These are phyloP conservation scores for Tholera decimalis DNA, from an alignment of 2,888 invertebrate species.

Conservation along the genomic window DNA sequence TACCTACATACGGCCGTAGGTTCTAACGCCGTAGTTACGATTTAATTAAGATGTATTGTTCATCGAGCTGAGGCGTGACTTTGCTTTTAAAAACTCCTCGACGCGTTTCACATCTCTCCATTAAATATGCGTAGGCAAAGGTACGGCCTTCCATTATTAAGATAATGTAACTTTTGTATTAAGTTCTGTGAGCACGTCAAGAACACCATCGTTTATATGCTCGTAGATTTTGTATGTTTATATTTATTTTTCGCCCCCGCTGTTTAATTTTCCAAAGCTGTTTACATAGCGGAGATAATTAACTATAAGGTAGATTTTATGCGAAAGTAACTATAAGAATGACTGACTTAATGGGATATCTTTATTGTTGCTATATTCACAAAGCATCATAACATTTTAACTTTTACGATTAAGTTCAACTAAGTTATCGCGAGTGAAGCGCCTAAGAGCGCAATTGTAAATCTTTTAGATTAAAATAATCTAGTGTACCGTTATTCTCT, in stretches of 20 bases:
- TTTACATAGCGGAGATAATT: conserved; percentile 32
- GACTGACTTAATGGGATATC: conserved; percentile 44
- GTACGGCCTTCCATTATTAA: conserved; percentile 73
- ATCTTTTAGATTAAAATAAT: conserved; percentile 74
- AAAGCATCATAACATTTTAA: conserved; percentile 54
- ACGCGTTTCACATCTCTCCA: conserved; percentile 77
- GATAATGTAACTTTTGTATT: conserved; percentile 68
- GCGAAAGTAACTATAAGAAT: conserved; percentile 43
- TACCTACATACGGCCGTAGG: conserved; percentile 74
- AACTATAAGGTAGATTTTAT: conserved; percentile 39
- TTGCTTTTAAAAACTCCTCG: conserved; percentile 83
- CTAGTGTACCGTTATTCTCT: conserved; percentile 79
- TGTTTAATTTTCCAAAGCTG: conserved; percentile 39
- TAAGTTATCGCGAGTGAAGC: conserved; percentile 60
- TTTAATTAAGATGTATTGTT: conserved; percentile 90
- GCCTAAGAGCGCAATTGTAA: conserved; percentile 67
- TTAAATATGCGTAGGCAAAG: conserved; percentile 72
- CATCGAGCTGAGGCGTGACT: conserved; percentile 83
- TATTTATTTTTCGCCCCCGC: conserved; percentile 12
- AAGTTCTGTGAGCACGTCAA: conserved; percentile 49
- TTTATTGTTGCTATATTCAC: conserved; percentile 50
- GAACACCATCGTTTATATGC: conserved; percentile 24
- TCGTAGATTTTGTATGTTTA: conserved; percentile 30
- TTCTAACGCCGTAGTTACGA: conserved; percentile 78
- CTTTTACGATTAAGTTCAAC: conserved; percentile 54